Evolutionary conservation across 2,113 vertebrate species (phyloP).

Genomic region (Poeciliopsis prolifica): DNA sequence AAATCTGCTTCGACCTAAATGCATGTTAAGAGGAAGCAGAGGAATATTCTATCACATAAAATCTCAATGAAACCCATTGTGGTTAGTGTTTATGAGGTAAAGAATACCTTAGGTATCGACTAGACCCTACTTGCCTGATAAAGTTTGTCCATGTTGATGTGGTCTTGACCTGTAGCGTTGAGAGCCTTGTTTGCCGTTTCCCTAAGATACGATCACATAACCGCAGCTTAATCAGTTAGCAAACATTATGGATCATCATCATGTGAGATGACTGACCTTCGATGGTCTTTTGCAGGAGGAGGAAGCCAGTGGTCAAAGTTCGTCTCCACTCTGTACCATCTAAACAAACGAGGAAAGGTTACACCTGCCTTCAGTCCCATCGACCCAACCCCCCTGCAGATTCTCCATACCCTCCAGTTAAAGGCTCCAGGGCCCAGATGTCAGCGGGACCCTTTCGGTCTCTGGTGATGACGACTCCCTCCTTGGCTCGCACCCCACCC

Average conservation of each 20-base stretch:
- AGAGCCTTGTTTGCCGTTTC: conserved; percentile 87
- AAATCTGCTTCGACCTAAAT: no score
- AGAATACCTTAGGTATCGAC: background rate
- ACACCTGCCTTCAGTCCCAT: background rate
- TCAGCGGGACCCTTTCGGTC: conserved; percentile 84
- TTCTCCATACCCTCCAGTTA: conserved; percentile 78
- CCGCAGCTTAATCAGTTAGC: background rate
- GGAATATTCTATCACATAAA: background rate
- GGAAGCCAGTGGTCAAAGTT: conserved; percentile 97
- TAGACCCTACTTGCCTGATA: conserved; percentile 80
- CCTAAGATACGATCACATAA: conserved; percentile 66
- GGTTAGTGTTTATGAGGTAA: background rate
- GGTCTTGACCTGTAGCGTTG: conserved; percentile 85
- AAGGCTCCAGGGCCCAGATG: conserved; percentile 89
- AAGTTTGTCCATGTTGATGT: conserved; percentile 84
- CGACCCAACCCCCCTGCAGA: background rate
- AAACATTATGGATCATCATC: background rate
- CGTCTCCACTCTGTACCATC: conserved; percentile 95
- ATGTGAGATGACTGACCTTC: conserved; percentile 77
- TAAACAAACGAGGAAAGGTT: conserved; percentile 49
- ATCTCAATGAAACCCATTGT: background rate
- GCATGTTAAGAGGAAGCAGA: background rate
- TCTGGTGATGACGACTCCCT: conserved; percentile 91
- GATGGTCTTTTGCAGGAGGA: conserved; percentile 80
- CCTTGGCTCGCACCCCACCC: conserved; percentile 78